Evolutionary conservation across 2,113 vertebrate genomes (phyloP), one percentile per base, ranked within the genome.

Genomic region (Paramisgurnus dabryanus): DNA sequence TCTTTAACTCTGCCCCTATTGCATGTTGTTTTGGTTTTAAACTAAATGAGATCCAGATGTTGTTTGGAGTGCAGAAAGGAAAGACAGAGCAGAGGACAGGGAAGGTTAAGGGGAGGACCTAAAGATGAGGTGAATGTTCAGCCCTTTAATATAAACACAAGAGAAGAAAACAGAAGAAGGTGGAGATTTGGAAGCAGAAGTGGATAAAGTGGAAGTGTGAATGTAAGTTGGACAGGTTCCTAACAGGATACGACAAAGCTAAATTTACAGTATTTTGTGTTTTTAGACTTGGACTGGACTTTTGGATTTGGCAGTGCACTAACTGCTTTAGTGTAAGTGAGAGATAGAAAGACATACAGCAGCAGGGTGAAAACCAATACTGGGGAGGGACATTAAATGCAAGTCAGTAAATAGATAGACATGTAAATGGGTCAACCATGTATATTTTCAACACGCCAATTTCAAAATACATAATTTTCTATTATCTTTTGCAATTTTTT

Each of bases 11-110:
- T 78, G 53, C 43, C 85, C 57, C 80, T 80, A 84, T 83, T 71
- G 27, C 61, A 60, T 76, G 90, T 92, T 92, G 89, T 93, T 93
- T 91, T 92, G 90, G 87, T 89, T 91, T 91, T 84, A 82, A 70
- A 86, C 80, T 43, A 89, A 92, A 93, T 89, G 90, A 90, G 89
- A 91, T 91, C 85, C 91, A 94, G 92, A 94, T 93, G 92, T 92
- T 90, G 86, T 87, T 90, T 90, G 91, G 90, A 92, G 90, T 93
- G 89, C 90, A 89, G 77, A 86, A 87, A 80, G 80, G 70, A 65
- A 68, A 65, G 45, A 15, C 60, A 53, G 45, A 18, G 57, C 82
- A 10, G 80, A 63, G 79, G 22, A 58, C 34, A 61, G 55, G 76
- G 43, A 76, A 41, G 66, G 58, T 53, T 67, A 82, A 71, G 79